Evolutionary conservation across 2,113 vertebrate species (phyloP).

Genomic region (Talpa occidentalis): DNA sequence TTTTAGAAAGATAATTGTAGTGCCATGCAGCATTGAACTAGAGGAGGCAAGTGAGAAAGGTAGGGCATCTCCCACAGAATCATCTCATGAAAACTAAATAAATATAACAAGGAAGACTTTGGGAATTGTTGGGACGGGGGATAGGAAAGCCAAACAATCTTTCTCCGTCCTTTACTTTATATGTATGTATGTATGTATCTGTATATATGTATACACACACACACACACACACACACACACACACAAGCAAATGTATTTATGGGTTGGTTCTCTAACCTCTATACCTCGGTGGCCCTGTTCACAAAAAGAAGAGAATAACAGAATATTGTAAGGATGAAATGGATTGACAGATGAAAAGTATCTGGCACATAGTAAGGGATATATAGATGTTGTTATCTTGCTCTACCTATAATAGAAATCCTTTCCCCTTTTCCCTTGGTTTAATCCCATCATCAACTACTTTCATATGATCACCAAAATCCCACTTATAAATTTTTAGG

Average conservation of each 20-base stretch:
- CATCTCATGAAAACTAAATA: background rate
- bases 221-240: background rate
- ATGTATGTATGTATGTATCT: too few species aligned
- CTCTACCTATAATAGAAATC: background rate
- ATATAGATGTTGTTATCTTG: background rate
- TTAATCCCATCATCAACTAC: background rate
- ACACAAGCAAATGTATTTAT: background rate
- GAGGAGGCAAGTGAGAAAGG: background rate
- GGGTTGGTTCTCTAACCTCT: background rate
- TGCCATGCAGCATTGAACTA: background rate
- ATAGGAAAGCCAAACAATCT: background rate
- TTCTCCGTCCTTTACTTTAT: background rate
- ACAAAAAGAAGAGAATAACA: background rate
- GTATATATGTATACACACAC: background rate
- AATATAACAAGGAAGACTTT: background rate
- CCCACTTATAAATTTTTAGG: background rate
- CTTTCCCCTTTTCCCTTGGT: background rate
- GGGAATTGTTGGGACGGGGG: background rate
- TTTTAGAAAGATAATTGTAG: background rate
- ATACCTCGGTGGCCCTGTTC: background rate
- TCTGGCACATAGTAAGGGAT: background rate
- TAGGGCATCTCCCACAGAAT: background rate
- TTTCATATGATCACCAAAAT: background rate
- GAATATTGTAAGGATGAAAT: background rate
- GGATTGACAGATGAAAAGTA: background rate